Conservation (phyloP, 2,888 invertebrate species). For the Laspeyria flexula region DNA sequence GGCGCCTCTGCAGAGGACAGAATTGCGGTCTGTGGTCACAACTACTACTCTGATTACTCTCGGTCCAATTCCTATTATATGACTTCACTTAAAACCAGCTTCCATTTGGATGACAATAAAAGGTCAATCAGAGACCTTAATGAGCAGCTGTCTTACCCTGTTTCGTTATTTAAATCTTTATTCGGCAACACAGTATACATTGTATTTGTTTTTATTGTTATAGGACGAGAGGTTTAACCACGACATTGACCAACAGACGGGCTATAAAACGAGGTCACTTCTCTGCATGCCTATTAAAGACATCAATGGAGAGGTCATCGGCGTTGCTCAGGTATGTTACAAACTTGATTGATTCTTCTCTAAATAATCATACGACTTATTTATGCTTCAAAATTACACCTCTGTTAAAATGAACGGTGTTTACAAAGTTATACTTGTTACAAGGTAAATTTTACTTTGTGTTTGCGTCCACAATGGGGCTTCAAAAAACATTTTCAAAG, state of each 20-base stretch:
- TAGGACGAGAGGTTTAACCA: slow-evolving; percentile 93
- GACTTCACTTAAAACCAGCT: slow-evolving; percentile 41
- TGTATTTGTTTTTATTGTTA: slow-evolving; percentile 51
- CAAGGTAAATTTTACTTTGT: slow-evolving; percentile 37
- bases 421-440: slow-evolving; percentile 3
- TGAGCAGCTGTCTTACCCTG: slow-evolving; percentile 1
- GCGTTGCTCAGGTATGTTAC: slow-evolving; percentile 96
- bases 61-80: slow-evolving; percentile 52
- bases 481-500: slow-evolving; percentile 34
- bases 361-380: background rate
- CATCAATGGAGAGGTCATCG: slow-evolving; percentile 97
- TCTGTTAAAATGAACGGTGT: too few species aligned
- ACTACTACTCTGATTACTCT: slow-evolving; percentile 57
- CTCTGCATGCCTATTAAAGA: slow-evolving; percentile 99
- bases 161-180: background rate
- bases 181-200: background rate
- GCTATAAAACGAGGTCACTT: slow-evolving; percentile 96
- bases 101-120: slow-evolving; percentile 32
- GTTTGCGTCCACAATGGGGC: slow-evolving; percentile 33
- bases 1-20: slow-evolving; percentile 45
- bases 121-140: slow-evolving; percentile 40
- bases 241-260: slow-evolving; percentile 96
- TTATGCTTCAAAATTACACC: background rate
- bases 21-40: slow-evolving; percentile 63
- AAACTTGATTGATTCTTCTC: slow-evolving; percentile 1